Evolutionary conservation across 2,797 vertebrate genomes (phyloP).

Genomic region (Pipistrellus nathusii): DNA sequence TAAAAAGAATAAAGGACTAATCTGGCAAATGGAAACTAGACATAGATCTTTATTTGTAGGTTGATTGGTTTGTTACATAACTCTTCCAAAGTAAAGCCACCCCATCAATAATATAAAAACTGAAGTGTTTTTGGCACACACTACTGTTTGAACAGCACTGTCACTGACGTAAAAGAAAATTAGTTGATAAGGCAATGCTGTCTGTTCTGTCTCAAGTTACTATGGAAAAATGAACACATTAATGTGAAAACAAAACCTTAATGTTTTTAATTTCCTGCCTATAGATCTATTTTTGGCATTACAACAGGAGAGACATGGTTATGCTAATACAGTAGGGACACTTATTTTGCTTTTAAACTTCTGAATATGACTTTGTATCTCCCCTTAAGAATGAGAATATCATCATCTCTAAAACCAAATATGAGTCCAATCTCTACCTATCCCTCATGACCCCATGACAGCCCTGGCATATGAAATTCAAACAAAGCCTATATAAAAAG

Average conservation of each 20-base stretch:
- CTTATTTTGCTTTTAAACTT: conserved; percentile 48
- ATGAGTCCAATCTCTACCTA: not conserved
- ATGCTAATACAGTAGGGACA: not conserved
- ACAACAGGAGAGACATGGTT: conserved; percentile 33
- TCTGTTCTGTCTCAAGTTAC: conserved; percentile 61
- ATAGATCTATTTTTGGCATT: conserved; percentile 39
- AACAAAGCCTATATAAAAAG: not conserved
- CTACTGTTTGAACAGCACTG: conserved; percentile 72
- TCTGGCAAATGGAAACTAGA: conserved; percentile 57
- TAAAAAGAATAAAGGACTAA: conserved; percentile 31
- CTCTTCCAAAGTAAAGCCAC: conserved; percentile 71
- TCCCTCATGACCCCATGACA: not conserved
- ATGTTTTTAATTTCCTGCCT: conserved; percentile 60
- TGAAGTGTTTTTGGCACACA: conserved; percentile 61
- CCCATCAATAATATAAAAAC: conserved; percentile 69
- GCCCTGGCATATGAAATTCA: not conserved
- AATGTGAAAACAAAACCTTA: conserved; percentile 63
- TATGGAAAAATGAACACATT: conserved; percentile 72
- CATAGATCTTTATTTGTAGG: conserved; percentile 54
- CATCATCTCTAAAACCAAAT: not conserved
- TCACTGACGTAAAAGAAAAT: conserved; percentile 73
- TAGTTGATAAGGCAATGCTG: conserved; percentile 61
- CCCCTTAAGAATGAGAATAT: not conserved
- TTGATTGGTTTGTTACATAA: conserved; percentile 52
- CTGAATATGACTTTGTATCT: conserved; percentile 22